Conservation (phyloP, 2,888 invertebrate genomes). For the Eilema caniola region DNA sequence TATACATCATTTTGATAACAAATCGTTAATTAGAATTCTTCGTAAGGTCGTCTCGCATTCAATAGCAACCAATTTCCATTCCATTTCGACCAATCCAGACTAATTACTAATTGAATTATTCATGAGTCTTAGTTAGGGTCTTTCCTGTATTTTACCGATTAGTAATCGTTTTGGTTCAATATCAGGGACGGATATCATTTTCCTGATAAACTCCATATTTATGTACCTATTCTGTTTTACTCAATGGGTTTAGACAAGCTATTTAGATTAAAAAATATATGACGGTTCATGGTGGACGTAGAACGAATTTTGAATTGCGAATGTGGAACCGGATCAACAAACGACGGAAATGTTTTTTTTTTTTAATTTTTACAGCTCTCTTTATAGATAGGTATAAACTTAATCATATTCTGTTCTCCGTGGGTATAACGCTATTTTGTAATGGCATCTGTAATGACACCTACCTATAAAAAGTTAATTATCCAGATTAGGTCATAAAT, state of each 20-base stretch:
- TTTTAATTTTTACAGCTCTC: too few species aligned
- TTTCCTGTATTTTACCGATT: not conserved
- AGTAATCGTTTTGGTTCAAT: not conserved
- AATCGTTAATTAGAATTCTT: conserved; percentile 4
- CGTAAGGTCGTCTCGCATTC: not conserved
- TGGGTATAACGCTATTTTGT: too few species aligned
- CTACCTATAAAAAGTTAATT: not conserved
- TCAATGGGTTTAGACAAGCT: not conserved
- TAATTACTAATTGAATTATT: conserved; percentile 9
- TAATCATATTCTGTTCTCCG: too few species aligned
- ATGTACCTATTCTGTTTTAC: not conserved
- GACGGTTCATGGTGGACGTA: not conserved
- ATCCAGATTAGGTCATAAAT: too few species aligned
- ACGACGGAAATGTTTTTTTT: too few species aligned
- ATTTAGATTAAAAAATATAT: not conserved
- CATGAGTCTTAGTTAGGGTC: not conserved
- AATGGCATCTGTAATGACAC: not conserved
- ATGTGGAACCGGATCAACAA: too few species aligned
- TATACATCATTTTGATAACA: not conserved
- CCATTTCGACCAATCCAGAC: not conserved
- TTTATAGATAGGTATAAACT: too few species aligned
- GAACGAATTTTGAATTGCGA: not conserved
- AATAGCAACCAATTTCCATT: not conserved
- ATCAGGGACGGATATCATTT: not conserved
- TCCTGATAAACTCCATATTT: not conserved